A percentile compares a stretch with the other conserved stretches of the same genome.
phyloP scores from a whole-genome alignment of 2,113 vertebrate species.

The Budorcas taxicolor region DNA sequence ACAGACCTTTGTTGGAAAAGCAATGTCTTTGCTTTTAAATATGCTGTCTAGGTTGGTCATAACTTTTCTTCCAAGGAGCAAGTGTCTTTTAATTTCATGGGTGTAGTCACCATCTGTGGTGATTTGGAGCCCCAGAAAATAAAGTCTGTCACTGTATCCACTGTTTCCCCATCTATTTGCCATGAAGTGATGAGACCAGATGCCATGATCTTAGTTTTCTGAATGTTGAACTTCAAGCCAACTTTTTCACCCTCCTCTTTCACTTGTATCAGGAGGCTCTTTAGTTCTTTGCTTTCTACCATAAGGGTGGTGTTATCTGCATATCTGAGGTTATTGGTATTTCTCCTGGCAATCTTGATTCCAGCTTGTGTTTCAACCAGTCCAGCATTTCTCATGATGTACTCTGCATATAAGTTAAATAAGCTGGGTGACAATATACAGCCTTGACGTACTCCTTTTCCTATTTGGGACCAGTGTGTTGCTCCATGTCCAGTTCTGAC shows the following conservation, averaged over 20 bases:
- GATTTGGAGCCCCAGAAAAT: background rate
- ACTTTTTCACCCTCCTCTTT: background rate
- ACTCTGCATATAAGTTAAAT: background rate
- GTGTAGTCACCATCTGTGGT: background rate
- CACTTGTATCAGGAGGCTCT: background rate
- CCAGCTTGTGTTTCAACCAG: background rate
- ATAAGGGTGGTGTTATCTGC: background rate
- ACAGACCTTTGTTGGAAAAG: background rate
- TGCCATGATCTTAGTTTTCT: background rate
- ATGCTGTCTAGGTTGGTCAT: background rate
- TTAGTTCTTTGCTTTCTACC: background rate
- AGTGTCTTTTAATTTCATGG: background rate
- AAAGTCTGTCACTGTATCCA: background rate
- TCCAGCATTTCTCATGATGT: background rate
- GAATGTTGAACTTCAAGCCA: background rate
- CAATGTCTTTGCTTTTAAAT: background rate
- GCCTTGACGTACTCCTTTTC: background rate
- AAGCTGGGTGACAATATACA: background rate
- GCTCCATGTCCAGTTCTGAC: background rate
- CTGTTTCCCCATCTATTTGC: background rate
- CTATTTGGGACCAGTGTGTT: background rate
- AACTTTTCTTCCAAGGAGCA: background rate
- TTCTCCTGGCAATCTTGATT: background rate
- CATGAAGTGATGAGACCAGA: background rate
- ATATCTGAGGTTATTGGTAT: background rate